Evolutionary conservation across 2,113 vertebrate species (phyloP), one percentile per base, ranked within the genome.

Genomic region (Coptodon bakossiorum): DNA sequence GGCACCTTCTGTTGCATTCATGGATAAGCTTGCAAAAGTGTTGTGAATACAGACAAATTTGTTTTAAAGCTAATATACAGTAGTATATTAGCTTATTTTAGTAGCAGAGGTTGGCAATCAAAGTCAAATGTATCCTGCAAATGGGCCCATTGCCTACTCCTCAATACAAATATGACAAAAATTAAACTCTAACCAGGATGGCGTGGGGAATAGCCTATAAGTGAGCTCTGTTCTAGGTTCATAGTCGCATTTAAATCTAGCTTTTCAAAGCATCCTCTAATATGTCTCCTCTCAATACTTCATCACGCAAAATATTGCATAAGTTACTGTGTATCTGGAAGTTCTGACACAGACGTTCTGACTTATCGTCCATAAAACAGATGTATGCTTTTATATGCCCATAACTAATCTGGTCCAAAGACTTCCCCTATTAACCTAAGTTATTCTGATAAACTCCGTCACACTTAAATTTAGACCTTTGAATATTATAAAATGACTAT

Each of bases 371-470:
- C 13, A 71, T 43, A 73, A 48, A 73, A 27, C 38, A 29, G 68
- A 45, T 17, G 8, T 0, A 29, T 73, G 68, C n/a, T 27, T 73
- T 73, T 0, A 73, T 27, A 27, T 27, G 40, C 0, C 22, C 40
- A 73, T 45, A 5, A 17, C 38, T 48, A 45, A 73, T 73, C 6
- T 73, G 40, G 68, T 0, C 40, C 14, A 73, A 73, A 73, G 24
- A 48, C 22, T 29, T 73, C 5, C 38, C 22, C 8, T 10, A 0
- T 0, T 45, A 40, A 73, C n/a, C 9, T 9, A 14, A 43, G 13
- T 71, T 16, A 43, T 63, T 66, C 17, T 48, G 13, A 45, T 45
- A 0, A 27, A 27, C 5, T 43, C 3, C 11, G 68, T 27, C 38
- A 27, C 22, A 45, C 22, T 45, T 73, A 45, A 73, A 73, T 45